These are phyloP conservation scores for Cynocephalus volans DNA, from an alignment of 2,113 vertebrate species.

Conservation along the genomic window DNA sequence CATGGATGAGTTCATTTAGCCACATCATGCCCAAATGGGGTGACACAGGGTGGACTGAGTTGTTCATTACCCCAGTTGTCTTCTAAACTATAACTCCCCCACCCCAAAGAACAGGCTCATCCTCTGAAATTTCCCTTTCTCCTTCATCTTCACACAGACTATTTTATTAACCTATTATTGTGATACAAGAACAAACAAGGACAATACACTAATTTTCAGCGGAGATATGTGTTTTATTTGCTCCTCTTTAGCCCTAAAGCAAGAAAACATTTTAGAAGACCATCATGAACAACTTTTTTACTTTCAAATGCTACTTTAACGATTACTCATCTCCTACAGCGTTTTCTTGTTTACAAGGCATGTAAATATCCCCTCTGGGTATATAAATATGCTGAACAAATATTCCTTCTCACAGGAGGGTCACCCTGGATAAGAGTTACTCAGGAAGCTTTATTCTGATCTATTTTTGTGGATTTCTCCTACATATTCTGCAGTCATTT, in stretches of 20 bases:
- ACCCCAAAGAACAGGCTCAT: background rate
- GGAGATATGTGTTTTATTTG: slow-evolving; percentile 47
- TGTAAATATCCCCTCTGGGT: slow-evolving; percentile 54
- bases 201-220: slow-evolving; percentile 41
- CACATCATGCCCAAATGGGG: background rate
- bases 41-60: background rate
- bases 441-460: slow-evolving; percentile 62
- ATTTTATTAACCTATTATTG: slow-evolving; percentile 48
- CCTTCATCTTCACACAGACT: slow-evolving; percentile 22
- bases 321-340: slow-evolving; percentile 32
- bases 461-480: slow-evolving; percentile 70
- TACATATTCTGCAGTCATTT: slow-evolving; percentile 67
- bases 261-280: slow-evolving; percentile 61
- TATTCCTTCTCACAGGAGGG: slow-evolving; percentile 56
- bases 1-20: background rate
- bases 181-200: background rate
- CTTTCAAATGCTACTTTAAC: slow-evolving; percentile 54
- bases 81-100: slow-evolving; percentile 31
- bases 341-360: slow-evolving; percentile 61
- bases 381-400: slow-evolving; percentile 65
- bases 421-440: slow-evolving; percentile 47
- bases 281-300: slow-evolving; percentile 33
- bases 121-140: slow-evolving; percentile 59
- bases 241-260: slow-evolving; percentile 24
- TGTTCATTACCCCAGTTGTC: background rate